These are phyloP conservation scores for Nothocercus julius DNA, from an alignment of 2,113 vertebrate genomes.

Conservation along the genomic window DNA sequence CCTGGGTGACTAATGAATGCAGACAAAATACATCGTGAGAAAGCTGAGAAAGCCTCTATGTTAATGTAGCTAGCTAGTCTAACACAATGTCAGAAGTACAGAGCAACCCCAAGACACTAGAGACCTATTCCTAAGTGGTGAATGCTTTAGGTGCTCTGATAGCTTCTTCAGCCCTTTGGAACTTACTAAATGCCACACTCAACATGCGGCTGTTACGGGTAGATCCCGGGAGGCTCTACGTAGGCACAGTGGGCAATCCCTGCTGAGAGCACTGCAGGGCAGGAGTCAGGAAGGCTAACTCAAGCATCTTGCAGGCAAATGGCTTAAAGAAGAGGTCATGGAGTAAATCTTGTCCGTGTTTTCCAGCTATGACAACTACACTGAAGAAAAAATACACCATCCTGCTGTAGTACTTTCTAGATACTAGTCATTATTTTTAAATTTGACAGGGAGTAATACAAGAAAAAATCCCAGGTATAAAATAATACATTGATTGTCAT, in stretches of 20 bases:
- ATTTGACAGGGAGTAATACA: background rate
- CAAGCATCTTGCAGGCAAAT: background rate
- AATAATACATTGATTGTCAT: background rate
- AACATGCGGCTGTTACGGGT: background rate
- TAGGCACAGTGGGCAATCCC: background rate
- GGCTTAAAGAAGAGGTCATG: background rate
- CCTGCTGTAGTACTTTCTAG: background rate
- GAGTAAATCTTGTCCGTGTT: background rate
- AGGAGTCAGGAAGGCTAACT: background rate
- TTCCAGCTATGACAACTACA: background rate
- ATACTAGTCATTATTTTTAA: background rate
- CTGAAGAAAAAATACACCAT: background rate
- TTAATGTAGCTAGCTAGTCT: background rate
- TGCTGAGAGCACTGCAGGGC: background rate
- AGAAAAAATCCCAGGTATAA: background rate
- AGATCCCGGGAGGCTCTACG: background rate
- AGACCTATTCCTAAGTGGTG: background rate
- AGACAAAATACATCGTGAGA: background rate
- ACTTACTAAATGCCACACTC: background rate
- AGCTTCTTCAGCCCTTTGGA: background rate
- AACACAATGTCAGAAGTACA: background rate
- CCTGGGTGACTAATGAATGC: background rate
- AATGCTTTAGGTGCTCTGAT: background rate
- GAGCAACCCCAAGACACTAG: background rate
- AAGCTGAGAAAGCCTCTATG: background rate